Percentiles rank a stretch among this genome's conserved stretches.
Evolutionary conservation across 2,113 vertebrate species (phyloP).

Genomic region (Nerophis lumbriciformis): DNA sequence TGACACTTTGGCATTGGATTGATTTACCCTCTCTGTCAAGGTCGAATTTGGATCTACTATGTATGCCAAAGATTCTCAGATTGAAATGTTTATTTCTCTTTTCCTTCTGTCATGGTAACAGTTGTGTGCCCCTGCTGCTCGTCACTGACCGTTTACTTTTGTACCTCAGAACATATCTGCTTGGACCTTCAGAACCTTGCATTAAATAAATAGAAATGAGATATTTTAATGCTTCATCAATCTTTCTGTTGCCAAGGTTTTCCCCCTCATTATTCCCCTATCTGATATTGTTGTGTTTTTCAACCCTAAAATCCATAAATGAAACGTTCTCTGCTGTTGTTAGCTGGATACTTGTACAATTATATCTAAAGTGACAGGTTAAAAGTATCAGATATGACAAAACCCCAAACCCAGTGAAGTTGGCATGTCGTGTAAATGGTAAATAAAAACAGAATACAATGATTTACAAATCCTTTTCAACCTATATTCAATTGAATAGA

Average conservation of each 20-base stretch:
- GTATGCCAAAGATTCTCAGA: not conserved
- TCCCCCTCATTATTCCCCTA: constrained; percentile 8
- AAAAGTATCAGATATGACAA: too few relatives aligned
- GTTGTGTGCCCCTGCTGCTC: constrained; percentile 19
- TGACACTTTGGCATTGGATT: not conserved
- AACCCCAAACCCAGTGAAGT: too few relatives aligned
- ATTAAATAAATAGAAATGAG: constrained; percentile 20
- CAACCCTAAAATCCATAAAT: too few relatives aligned
- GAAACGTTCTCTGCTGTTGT: too few relatives aligned
- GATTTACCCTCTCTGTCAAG: not conserved
- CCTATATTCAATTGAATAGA: too few relatives aligned
- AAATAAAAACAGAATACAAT: too few relatives aligned
- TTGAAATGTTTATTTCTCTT: constrained; percentile 1
- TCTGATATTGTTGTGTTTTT: not conserved
- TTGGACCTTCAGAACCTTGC: constrained; percentile 1
- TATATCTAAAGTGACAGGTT: too few relatives aligned
- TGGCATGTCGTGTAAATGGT: too few relatives aligned
- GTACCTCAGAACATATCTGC: constrained; percentile 11
- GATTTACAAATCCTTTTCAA: too few relatives aligned
- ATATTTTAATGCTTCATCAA: constrained; percentile 30
- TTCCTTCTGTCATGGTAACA: not conserved
- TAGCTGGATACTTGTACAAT: too few relatives aligned
- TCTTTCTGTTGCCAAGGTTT: constrained; percentile 21
- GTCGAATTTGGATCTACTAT: not conserved
- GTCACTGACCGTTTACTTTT: constrained; percentile 39